These are phyloP conservation scores for Drosophila equinoxialis DNA, from an alignment of 1,140 invertebrate species.

Conservation along the genomic window DNA sequence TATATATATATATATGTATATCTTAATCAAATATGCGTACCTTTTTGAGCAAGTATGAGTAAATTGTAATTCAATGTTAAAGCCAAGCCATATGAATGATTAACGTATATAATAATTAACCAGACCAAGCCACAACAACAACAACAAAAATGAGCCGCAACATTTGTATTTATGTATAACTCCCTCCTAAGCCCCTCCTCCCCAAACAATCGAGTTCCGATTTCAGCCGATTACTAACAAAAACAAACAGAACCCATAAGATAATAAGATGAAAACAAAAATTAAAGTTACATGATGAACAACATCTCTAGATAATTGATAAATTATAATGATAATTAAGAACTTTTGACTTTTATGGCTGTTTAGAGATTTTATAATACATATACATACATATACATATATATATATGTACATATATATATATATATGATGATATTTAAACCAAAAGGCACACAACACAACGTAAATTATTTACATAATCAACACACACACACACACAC, in stretches of 20 bases:
- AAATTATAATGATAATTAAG: slow-evolving; percentile 57
- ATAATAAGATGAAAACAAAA: not conserved
- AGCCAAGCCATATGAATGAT: slow-evolving; percentile 33
- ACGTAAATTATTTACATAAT: slow-evolving; percentile 67
- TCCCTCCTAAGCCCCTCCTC: slow-evolving; percentile 23
- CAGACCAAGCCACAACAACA: slow-evolving; percentile 53
- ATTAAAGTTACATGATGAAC: slow-evolving; percentile 35
- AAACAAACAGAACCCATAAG: slow-evolving; percentile 2
- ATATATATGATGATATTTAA: slow-evolving; percentile 44
- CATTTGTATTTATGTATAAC: slow-evolving; percentile 69
- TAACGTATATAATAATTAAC: slow-evolving; percentile 43
- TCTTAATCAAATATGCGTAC: slow-evolving; percentile 69
- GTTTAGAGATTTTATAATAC: slow-evolving; percentile 80
- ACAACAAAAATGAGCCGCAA: slow-evolving; percentile 70
- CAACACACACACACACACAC: slow-evolving; percentile 20
- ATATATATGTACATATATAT: slow-evolving; percentile 42
- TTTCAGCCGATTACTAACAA: slow-evolving; percentile 42
- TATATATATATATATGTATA: slow-evolving; percentile 47
- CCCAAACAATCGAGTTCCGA: slow-evolving; percentile 71
- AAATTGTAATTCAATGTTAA: slow-evolving; percentile 55
- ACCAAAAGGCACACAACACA: slow-evolving; percentile 26
- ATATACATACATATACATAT: slow-evolving; percentile 68
- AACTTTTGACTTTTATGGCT: slow-evolving; percentile 80
- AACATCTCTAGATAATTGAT: slow-evolving; percentile 71
- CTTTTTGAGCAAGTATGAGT: slow-evolving; percentile 56